These are phyloP conservation scores for Lathamus discolor DNA, from an alignment of 2,113 vertebrate species.

Conservation along the genomic window DNA sequence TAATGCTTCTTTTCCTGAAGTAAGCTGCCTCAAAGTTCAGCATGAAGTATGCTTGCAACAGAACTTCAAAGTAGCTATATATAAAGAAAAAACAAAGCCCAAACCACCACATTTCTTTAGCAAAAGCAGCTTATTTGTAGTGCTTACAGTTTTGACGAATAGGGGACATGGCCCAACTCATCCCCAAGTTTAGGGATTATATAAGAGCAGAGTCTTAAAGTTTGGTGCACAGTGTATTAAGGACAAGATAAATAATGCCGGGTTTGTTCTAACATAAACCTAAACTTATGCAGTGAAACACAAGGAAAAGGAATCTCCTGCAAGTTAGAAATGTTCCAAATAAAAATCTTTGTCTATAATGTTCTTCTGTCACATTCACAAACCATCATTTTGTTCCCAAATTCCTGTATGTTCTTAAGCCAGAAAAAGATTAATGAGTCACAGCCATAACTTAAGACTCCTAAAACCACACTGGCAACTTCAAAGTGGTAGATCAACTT, in stretches of 20 bases:
- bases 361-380: neutral
- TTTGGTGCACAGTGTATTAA: neutral
- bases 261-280: neutral
- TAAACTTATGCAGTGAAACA: neutral
- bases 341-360: neutral
- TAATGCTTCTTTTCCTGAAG: neutral
- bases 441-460: neutral
- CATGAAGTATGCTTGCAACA: neutral
- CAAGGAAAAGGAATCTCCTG: neutral
- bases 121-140: neutral
- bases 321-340: neutral
- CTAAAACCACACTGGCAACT: neutral
- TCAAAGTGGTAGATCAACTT: neutral
- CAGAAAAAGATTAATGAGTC: slow-evolving; percentile 6
- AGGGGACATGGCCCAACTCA: neutral
- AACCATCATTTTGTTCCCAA: neutral
- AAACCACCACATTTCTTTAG: neutral
- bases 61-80: neutral
- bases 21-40: neutral
- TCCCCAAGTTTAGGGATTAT: neutral
- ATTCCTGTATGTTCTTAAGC: neutral
- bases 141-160: neutral
- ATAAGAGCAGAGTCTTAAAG: neutral
- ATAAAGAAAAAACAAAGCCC: neutral
- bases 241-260: neutral